Evolutionary conservation across 2,888 invertebrate species (phyloP), one percentile per base, ranked within the genome.

Genomic region (Eupelmus urozonus): DNA sequence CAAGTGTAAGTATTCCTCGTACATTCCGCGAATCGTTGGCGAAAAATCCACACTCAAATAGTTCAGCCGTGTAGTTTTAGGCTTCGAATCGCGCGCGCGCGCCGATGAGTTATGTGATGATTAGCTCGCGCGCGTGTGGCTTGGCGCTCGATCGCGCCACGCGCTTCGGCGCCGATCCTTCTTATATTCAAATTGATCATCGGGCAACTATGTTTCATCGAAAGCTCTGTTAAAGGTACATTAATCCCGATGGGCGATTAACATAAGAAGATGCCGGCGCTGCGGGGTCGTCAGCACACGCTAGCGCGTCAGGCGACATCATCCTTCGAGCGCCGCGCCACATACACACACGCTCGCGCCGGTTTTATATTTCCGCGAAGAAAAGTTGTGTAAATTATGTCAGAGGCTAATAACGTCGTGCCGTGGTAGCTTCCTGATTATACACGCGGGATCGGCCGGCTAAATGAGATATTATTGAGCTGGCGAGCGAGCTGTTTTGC

Each of bases 311-410:
- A 18, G 9, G 25, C 7, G 45, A n/a, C 66, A 34, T 34, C 9
- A 34, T 34, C 34, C 34, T 34, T 34, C n/a, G n/a, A n/a, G n/a
- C n/a, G n/a, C n/a, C n/a, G n/a, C 16, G 49, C n/a, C 49, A 4
- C 49, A 42, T 34, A 5, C 34, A 34, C 3, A 34, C 5, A 34
- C 34, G 34, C 9, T 49, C 69, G 66, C 27, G 29, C 55, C 27
- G 29, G 13, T 2, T 59, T 18, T 55, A 13, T 1, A 51, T 65
- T 73, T 66, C 57, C 66, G 16, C 55, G 73, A 63, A 63, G 73
- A 73, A 63, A 63, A 53, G 27, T 63, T 63, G 55, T n/a, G 55
- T 73, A 53, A 62, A 72, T 72, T 63, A 72, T 62, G 59, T 49
- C 70, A 55, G 25, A 45, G 70, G 45, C 29, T 25, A n/a, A 18